Percentiles rank a stretch among this genome's conserved stretches.
Evolutionary conservation across 2,113 vertebrate genomes (phyloP).

Genomic region (Ceyx cyanopectus): DNA sequence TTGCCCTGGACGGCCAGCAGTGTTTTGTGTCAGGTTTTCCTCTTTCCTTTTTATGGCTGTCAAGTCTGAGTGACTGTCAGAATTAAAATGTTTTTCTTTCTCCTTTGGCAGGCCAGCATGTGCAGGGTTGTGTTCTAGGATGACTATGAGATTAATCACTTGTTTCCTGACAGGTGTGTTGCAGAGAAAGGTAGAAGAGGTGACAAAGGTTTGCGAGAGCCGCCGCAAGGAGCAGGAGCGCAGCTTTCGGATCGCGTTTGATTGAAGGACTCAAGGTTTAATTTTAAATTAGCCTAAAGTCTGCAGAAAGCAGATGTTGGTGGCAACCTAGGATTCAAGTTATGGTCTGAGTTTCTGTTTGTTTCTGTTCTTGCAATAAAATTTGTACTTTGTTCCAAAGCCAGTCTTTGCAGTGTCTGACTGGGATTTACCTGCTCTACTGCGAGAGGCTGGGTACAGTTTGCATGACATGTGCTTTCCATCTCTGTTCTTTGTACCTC

Average conservation of each 20-base stretch:
- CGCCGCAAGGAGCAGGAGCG: conserved; percentile 96
- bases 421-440: not conserved
- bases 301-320: not conserved
- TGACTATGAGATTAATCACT: not conserved
- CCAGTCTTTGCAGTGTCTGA: not conserved
- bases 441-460: not conserved
- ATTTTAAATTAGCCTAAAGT: no score
- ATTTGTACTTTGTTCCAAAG: not conserved
- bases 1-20: not conserved
- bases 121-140: not conserved
- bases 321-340: not conserved
- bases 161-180: conserved; percentile 76
- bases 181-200: conserved; percentile 94
- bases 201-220: conserved; percentile 89
- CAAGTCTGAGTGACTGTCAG: not conserved
- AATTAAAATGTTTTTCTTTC: not conserved
- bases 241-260: conserved; percentile 88
- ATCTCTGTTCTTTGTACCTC: not conserved
- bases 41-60: not conserved
- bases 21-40: not conserved
- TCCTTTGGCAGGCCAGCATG: not conserved
- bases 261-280: conserved; percentile 28
- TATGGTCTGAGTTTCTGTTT: not conserved
- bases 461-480: not conserved
- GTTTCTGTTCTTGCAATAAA: conserved; percentile 13